These are phyloP conservation scores for Poliocrania exsul DNA, from an alignment of 2,797 vertebrate genomes.

Conservation along the genomic window DNA sequence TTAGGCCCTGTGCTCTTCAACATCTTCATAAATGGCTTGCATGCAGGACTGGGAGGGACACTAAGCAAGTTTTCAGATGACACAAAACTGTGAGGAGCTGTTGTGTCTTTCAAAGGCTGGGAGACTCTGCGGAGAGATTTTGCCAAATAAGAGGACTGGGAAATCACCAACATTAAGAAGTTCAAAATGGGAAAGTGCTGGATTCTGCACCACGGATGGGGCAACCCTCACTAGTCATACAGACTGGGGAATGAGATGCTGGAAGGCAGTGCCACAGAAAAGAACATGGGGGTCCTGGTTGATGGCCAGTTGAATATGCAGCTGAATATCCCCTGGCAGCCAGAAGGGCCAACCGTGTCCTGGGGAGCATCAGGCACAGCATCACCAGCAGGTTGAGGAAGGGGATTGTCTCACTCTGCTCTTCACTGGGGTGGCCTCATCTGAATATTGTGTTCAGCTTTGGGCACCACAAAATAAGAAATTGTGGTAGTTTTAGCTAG, in stretches of 20 bases:
- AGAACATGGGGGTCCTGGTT: neutral
- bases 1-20: neutral
- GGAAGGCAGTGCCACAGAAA: neutral
- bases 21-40: neutral
- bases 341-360: neutral
- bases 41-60: neutral
- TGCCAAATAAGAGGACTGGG: neutral
- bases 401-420: neutral
- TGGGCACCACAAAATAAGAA: neutral
- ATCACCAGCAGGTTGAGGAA: fast-evolving
- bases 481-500: neutral
- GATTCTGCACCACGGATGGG: neutral
- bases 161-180: neutral
- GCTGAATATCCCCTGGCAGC: neutral
- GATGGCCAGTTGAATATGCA: neutral
- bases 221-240: neutral
- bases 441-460: neutral
- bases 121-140: neutral
- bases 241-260: neutral
- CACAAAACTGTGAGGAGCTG: neutral
- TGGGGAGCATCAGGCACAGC: neutral
- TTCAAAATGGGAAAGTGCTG: neutral
- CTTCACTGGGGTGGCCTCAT: neutral
- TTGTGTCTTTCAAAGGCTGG: neutral
- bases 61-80: neutral